Percentiles rank a stretch among this genome's conserved stretches.
These are phyloP conservation scores for Dasypus novemcinctus DNA, from an alignment of 2,113 vertebrate genomes.

Conservation along the genomic window DNA sequence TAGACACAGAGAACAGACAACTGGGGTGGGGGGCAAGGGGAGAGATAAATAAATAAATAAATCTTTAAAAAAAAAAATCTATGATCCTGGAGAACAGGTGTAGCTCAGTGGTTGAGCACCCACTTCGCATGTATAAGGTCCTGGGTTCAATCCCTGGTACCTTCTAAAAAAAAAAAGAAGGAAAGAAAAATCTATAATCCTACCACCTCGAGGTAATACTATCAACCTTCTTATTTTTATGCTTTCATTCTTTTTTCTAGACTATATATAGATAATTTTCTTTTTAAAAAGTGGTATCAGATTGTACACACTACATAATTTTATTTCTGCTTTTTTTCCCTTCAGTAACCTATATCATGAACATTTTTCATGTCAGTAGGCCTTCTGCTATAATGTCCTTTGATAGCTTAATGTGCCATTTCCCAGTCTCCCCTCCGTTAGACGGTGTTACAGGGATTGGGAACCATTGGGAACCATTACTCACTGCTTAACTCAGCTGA, in stretches of 20 bases:
- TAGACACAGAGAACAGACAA: no score
- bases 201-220: background rate
- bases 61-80: no score
- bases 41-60: no score
- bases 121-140: no score
- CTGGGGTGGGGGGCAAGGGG: no score
- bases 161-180: no score
- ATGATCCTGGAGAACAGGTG: no score
- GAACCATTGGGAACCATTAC: background rate
- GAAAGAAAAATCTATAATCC: background rate
- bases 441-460: background rate
- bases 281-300: background rate
- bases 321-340: background rate
- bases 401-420: background rate
- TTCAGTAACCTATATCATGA: background rate
- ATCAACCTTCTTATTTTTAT: background rate
- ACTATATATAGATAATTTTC: background rate
- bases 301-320: background rate
- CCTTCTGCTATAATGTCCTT: background rate
- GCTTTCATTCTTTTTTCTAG: background rate
- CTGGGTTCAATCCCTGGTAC: no score
- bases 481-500: background rate
- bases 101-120: no score
- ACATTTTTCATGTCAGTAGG: background rate
- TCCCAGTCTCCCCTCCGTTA: background rate